A percentile compares a stretch with the other conserved stretches of the same genome.
Conservation (phyloP, 2,888 invertebrate species). For the Athripsodes cinereus region DNA sequence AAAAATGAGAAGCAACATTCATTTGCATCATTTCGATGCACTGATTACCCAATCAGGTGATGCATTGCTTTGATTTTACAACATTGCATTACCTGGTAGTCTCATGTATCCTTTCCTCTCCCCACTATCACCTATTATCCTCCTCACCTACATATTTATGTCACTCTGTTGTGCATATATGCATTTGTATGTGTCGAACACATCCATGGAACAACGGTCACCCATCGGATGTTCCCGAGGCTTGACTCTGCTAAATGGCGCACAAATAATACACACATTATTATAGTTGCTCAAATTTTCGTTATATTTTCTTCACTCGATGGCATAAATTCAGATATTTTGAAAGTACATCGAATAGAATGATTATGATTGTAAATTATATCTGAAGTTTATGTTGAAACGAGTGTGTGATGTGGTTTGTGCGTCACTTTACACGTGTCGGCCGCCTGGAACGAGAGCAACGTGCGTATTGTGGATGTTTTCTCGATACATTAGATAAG, state of each 20-base stretch:
- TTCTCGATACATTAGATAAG: constrained; percentile 19
- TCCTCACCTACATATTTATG: constrained; percentile 6
- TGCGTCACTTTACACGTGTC: neutral
- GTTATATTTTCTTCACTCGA: neutral
- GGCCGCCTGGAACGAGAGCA: neutral
- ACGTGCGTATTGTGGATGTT: constrained; percentile 14
- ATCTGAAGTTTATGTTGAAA: neutral
- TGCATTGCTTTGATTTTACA: no score
- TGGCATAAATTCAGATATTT: no score
- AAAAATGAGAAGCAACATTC: no score
- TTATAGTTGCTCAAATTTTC: neutral
- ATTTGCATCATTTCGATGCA: no score
- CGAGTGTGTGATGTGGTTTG: neutral
- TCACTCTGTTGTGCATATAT: constrained; percentile 25
- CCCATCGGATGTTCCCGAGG: constrained; percentile 14
- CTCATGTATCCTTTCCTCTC: constrained; percentile 4
- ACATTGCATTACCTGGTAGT: neutral
- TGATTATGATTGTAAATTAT: no score
- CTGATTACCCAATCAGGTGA: no score
- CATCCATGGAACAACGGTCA: constrained; percentile 8
- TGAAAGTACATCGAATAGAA: no score
- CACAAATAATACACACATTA: neutral
- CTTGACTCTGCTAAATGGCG: neutral
- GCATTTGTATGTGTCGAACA: constrained; percentile 21
- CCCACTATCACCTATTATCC: neutral